phyloP scores from a whole-genome alignment of 35 echinoderm and acorn worm genomes.

The Amphiura filiformis region DNA sequence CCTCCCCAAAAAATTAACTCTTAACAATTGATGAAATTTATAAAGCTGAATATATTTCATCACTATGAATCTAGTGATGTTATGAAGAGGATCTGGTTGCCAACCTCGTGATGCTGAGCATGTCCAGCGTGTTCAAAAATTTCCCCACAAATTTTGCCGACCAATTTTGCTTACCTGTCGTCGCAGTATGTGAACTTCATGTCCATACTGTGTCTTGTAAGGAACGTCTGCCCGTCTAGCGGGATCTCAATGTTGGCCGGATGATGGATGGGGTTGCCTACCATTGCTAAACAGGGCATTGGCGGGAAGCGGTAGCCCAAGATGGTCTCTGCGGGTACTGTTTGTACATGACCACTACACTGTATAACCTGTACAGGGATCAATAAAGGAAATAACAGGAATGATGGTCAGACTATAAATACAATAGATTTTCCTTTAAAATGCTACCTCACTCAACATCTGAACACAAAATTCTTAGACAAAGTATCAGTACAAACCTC shows the following conservation, averaged over 20 bases:
- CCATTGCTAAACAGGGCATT: slow-evolving; percentile 57
- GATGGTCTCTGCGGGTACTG: slow-evolving; percentile 44
- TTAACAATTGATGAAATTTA: no score
- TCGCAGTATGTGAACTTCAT: slow-evolving; percentile 99
- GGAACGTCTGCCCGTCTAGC: slow-evolving; percentile 84
- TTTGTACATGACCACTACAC: slow-evolving; percentile 79
- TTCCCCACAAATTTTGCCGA: no score
- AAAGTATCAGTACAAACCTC: no score
- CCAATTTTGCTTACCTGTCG: slow-evolving; percentile 97
- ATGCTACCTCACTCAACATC: no score
- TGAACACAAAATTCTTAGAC: no score
- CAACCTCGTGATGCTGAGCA: no score
- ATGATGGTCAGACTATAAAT: not conserved
- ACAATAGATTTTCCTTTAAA: not conserved
- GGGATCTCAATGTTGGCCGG: slow-evolving; percentile 97
- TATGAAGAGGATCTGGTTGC: no score
- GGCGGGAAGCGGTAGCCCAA: slow-evolving; percentile 53
- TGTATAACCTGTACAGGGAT: slow-evolving; percentile 74
- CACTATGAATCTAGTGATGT: no score
- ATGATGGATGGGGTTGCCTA: slow-evolving; percentile 86
- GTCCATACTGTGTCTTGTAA: slow-evolving; percentile 97
- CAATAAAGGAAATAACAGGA: not conserved
- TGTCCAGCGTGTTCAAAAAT: no score
- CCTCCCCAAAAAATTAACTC: no score
- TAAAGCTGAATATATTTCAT: no score